A percentile compares a stretch with the other conserved stretches of the same genome.
Evolutionary conservation across 2,113 vertebrate species (phyloP).

Genomic region (Eubucco bourcierii): DNA sequence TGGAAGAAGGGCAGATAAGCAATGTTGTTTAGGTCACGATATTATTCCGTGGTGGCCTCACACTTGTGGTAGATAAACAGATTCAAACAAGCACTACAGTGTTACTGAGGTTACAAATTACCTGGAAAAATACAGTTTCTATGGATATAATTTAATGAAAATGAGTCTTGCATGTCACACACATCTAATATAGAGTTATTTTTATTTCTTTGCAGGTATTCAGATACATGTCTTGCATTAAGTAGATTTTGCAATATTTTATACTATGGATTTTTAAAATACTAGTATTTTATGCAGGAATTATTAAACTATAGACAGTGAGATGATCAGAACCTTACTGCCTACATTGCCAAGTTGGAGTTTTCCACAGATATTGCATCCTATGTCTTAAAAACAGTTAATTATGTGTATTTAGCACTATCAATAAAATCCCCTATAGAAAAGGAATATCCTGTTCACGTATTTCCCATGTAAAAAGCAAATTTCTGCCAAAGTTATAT

Average conservation of each 20-base stretch:
- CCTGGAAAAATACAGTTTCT: slow-evolving; percentile 67
- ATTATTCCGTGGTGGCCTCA: slow-evolving; percentile 57
- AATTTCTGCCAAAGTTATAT: slow-evolving; percentile 10
- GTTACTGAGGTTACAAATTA: slow-evolving; percentile 42
- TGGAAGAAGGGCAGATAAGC: slow-evolving; percentile 37
- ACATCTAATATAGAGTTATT: neutral
- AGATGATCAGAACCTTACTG: slow-evolving; percentile 17
- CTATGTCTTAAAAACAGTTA: slow-evolving; percentile 17
- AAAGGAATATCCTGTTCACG: neutral
- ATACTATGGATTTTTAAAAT: neutral
- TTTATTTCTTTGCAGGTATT: neutral
- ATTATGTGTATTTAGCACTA: neutral
- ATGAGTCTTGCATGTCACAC: neutral
- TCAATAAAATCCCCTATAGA: slow-evolving; percentile 3
- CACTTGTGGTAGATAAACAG: slow-evolving; percentile 57
- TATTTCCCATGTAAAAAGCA: slow-evolving; percentile 33
- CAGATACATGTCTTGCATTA: neutral
- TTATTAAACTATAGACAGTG: slow-evolving; percentile 10
- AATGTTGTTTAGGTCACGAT: slow-evolving; percentile 17
- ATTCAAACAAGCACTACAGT: slow-evolving; percentile 48
- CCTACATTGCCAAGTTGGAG: neutral
- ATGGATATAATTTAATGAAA: slow-evolving; percentile 46
- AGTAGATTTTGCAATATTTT: neutral
- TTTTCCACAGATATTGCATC: slow-evolving; percentile 45
- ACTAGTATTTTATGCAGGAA: neutral